phyloP scores from a whole-genome alignment of 92 coral and sea anemone species.

The Porites divaricata region DNA sequence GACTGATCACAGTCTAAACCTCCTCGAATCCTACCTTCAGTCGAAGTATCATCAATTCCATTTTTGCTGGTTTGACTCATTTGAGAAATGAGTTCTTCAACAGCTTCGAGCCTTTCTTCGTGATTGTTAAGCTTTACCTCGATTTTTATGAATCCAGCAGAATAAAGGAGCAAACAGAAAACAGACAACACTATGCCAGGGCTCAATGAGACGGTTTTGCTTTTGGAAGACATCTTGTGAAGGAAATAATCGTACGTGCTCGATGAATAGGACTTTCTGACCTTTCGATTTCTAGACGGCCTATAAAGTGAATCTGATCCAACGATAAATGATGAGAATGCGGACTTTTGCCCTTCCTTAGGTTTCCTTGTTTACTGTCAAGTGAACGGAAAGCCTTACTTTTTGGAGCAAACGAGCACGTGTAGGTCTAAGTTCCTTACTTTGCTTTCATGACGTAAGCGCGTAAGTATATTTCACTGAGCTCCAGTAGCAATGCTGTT shows the following conservation, averaged over 20 bases:
- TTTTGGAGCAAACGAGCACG: too few relatives aligned
- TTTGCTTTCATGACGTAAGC: too few relatives aligned
- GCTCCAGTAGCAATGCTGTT: too few relatives aligned
- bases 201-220: background rate
- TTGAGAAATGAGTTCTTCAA: constrained; percentile 8
- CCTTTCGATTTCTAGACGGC: too few relatives aligned
- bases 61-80: background rate
- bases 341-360: too few relatives aligned
- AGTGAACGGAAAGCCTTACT: too few relatives aligned
- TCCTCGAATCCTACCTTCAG: background rate
- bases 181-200: constrained; percentile 15
- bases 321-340: too few relatives aligned
- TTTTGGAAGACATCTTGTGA: constrained; percentile 19
- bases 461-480: too few relatives aligned
- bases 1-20: too few relatives aligned
- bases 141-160: constrained; percentile 45
- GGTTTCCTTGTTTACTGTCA: too few relatives aligned
- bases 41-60: background rate
- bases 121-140: constrained; percentile 44
- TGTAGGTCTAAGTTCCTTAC: too few relatives aligned
- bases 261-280: background rate
- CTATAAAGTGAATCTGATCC: too few relatives aligned
- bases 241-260: background rate
- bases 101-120: constrained; percentile 15
- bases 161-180: constrained; percentile 22